These are phyloP conservation scores for Poeciliopsis paucimaculata DNA, from an alignment of 2,797 vertebrate species.

Conservation along the genomic window DNA sequence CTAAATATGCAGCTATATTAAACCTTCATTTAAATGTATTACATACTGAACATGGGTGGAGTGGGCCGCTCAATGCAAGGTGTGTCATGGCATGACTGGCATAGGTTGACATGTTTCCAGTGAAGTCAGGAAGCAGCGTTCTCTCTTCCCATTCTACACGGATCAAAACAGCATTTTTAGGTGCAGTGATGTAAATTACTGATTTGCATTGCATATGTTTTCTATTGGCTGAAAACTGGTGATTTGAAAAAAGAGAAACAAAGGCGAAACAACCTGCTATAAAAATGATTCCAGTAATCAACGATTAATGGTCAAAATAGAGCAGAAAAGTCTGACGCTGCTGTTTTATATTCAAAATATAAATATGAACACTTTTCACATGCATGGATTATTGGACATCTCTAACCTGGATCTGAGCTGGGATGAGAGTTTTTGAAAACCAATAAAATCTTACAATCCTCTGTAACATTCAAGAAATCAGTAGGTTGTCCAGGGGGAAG, in stretches of 20 bases:
- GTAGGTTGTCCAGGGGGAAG: too few species aligned
- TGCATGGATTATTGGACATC: not conserved
- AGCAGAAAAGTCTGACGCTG: not conserved
- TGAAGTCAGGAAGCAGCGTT: not conserved
- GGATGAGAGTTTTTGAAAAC: not conserved
- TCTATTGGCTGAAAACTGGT: not conserved
- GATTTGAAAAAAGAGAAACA: not conserved
- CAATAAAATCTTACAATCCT: not conserved
- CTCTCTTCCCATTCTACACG: not conserved
- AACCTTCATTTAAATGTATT: constrained; percentile 44
- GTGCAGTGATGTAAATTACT: not conserved
- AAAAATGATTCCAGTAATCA: not conserved
- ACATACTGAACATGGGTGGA: constrained; percentile 42
- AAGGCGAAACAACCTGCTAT: not conserved
- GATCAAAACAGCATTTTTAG: not conserved
- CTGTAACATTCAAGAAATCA: not conserved
- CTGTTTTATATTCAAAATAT: not conserved
- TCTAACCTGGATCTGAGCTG: not conserved
- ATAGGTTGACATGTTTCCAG: constrained; percentile 18
- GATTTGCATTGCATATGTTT: not conserved
- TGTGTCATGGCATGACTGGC: constrained; percentile 17
- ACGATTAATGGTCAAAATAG: not conserved
- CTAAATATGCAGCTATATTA: constrained; percentile 65
- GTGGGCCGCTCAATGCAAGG: constrained; percentile 18
- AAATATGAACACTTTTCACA: not conserved